Base-by-base conservation (phyloP, 2,113 vertebrate species). In the Felis chaus region DNA sequence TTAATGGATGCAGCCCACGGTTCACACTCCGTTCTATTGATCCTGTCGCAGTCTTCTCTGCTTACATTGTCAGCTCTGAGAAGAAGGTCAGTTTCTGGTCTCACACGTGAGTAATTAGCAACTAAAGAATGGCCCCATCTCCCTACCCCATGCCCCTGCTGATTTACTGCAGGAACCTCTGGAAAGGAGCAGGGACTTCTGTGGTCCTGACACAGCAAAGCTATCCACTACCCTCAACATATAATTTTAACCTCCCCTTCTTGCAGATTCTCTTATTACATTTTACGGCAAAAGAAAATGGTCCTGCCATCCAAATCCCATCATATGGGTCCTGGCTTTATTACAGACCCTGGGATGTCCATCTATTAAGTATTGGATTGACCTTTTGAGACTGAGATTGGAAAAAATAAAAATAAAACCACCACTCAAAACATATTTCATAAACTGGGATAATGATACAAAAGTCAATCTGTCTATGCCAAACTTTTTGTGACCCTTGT, bases 381-480 rank as follows among this genome's bases (percentile, higher is more conserved):
- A 98, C 79, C 74, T 33, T 95, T 94, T 3, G 15, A 97, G 96
- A 65, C 89, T 85, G 63, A 95, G 74, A 95, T 95, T 97, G 95
- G 96, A 97, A 95, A 96, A 98, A 97, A 97, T 91, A 97, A 95
- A 97, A 97, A 86, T 95, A 96, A 97, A 97, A 93, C 94, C 73
- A 39, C 91, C 41, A 85, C 76, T 76, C 93, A 91, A 95, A 96
- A 85, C 61, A 4, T 15, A 90, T 97, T 98, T 50, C 71, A 55
- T 68, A 73, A 19, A 23, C 19, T 93, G 63, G 90, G 0, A 9
- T 83, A 87, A 94, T 96, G 53, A 76, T 13, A 73, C 91, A 61
- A 65, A 98, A 91, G 94, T 86, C 95, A 48, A 23, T 83, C 18
- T 94, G 25, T 95, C 13, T 48, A 19, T 39, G 19, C 14, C 95